These are phyloP conservation scores for Hippopotamus amphibius DNA, from an alignment of 2,113 vertebrate genomes.

Conservation along the genomic window DNA sequence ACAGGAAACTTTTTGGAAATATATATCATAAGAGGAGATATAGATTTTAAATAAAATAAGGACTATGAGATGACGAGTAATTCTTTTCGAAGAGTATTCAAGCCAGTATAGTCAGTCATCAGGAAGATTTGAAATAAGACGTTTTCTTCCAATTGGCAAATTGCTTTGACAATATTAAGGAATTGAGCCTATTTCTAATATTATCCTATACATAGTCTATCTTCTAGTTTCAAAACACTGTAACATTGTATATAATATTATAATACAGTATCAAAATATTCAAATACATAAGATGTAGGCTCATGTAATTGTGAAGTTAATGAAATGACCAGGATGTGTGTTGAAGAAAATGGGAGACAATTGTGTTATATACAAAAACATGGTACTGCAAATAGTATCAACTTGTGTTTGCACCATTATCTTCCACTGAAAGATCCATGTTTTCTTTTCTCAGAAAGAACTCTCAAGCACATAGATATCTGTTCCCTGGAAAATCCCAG, in stretches of 20 bases:
- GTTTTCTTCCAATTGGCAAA: background rate
- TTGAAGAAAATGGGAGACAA: background rate
- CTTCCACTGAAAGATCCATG: background rate
- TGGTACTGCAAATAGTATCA: background rate
- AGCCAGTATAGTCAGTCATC: background rate
- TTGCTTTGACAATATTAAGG: conserved; percentile 1
- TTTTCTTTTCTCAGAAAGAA: background rate
- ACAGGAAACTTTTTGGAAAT: background rate
- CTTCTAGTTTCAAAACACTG: conserved; percentile 18
- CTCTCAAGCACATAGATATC: background rate
- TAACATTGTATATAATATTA: background rate
- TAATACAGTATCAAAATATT: conserved; percentile 26
- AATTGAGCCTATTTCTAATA: background rate
- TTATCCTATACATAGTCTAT: background rate
- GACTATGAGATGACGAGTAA: background rate
- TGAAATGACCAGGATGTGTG: background rate
- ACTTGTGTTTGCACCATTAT: background rate
- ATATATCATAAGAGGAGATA: background rate
- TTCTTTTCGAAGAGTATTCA: conserved; percentile 5
- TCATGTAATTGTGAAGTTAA: background rate
- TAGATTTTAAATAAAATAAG: background rate
- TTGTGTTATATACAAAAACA: background rate
- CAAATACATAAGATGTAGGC: background rate
- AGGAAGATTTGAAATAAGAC: background rate
- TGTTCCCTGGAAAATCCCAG: background rate